phyloP scores from a whole-genome alignment of 2,797 vertebrate species.

The Cuculus canorus region DNA sequence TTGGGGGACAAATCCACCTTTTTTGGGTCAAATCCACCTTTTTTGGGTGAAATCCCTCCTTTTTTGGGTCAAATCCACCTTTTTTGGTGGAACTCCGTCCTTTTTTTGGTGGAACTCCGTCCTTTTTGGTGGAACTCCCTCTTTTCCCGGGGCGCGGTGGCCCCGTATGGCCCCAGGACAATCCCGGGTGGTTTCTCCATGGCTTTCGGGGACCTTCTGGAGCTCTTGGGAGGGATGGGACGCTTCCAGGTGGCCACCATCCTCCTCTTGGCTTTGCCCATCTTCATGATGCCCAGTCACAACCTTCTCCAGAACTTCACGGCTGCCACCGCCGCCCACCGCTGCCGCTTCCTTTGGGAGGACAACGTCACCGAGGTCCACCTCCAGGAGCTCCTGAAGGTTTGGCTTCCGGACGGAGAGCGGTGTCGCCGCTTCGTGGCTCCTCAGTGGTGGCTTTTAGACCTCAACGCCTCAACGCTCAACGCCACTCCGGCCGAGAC shows the following conservation, averaged over 20 bases:
- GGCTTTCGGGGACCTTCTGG: slow-evolving; percentile 86
- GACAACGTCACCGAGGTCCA: slow-evolving; percentile 1
- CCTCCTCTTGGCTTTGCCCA: slow-evolving; percentile 78
- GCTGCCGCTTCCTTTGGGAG: slow-evolving; percentile 70
- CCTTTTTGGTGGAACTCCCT: no score
- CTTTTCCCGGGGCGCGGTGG: no score
- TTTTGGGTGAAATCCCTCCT: no score
- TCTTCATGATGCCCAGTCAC: slow-evolving; percentile 88
- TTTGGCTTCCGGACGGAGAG: slow-evolving; percentile 77
- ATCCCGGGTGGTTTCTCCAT: slow-evolving; percentile 41
- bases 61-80: neutral
- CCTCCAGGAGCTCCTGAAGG: slow-evolving; percentile 48
- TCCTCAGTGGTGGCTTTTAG: slow-evolving; percentile 83
- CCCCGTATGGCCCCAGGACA: no score
- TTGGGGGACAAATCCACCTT: no score
- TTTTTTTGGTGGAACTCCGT: no score
- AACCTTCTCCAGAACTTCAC: slow-evolving; percentile 93
- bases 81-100: no score
- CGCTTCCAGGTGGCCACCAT: slow-evolving; percentile 87
- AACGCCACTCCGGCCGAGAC: neutral
- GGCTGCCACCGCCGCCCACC: slow-evolving; percentile 74
- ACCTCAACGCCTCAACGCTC: slow-evolving; percentile 57
- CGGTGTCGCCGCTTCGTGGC: slow-evolving; percentile 77
- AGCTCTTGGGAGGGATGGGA: slow-evolving; percentile 84
- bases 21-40: no score